A percentile compares a stretch with the other conserved stretches of the same genome.
Evolutionary conservation across 2,888 invertebrate genomes (phyloP).

Genomic region (Prenolepis imparis): DNA sequence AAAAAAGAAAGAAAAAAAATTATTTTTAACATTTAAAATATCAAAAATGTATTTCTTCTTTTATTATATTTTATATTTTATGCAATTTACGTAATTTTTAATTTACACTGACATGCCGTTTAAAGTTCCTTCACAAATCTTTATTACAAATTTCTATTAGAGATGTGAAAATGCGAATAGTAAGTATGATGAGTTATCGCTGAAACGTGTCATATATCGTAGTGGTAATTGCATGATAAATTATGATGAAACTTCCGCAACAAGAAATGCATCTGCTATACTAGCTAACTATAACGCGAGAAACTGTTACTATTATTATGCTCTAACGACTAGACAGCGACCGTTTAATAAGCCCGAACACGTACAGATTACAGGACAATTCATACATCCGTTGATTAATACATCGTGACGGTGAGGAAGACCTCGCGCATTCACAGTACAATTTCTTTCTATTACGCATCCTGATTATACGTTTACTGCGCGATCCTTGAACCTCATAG

Average conservation of each 20-base stretch:
- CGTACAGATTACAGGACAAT: constrained; percentile 37
- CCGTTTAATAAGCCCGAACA: constrained; percentile 39
- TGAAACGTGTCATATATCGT: constrained; percentile 13
- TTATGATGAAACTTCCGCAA: constrained; percentile 35
- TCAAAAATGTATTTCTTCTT: background rate
- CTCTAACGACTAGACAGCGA: constrained; percentile 15
- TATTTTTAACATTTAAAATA: background rate
- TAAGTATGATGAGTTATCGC: background rate
- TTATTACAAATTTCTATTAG: background rate
- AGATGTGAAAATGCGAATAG: constrained; percentile 26
- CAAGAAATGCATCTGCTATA: constrained; percentile 18
- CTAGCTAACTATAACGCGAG: constrained; percentile 19
- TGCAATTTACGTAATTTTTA: background rate
- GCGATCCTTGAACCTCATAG: constrained; percentile 42
- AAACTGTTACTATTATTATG: background rate
- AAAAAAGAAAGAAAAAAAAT: background rate
- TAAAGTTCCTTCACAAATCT: background rate
- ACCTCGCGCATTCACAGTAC: constrained; percentile 14
- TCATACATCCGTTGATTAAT: constrained; percentile 42
- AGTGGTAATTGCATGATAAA: constrained; percentile 17
- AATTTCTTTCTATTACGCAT: constrained; percentile 27
- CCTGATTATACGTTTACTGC: constrained; percentile 17
- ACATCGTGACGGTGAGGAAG: constrained; percentile 35
- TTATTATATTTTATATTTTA: background rate
- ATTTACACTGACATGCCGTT: background rate